Evolutionary conservation across 2,888 invertebrate genomes (phyloP).

Genomic region (Alloscopus bannaensis): DNA sequence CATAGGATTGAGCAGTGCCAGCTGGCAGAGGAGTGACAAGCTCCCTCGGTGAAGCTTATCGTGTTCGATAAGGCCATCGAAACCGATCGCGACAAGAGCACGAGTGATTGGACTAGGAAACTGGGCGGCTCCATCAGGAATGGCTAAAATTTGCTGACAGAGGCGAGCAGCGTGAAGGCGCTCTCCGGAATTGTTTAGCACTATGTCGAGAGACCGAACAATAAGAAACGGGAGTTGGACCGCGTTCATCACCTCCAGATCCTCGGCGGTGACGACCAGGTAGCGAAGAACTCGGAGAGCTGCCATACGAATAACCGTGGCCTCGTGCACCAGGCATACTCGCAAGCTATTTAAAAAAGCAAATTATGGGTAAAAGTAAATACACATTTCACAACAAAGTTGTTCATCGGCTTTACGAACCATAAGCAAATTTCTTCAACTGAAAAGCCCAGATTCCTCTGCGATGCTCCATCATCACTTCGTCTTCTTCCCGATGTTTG

Average conservation of each 20-base stretch:
- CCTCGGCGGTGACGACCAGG: constrained; percentile 85
- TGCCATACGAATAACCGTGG: constrained; percentile 92
- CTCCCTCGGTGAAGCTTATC: constrained; percentile 90
- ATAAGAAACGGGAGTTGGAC: constrained; percentile 90
- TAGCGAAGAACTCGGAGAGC: constrained; percentile 91
- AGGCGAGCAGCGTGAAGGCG: constrained; percentile 93
- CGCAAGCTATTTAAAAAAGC: constrained; percentile 82
- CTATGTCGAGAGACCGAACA: constrained; percentile 91
- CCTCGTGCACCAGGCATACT: constrained; percentile 88
- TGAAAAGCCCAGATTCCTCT: constrained; percentile 75
- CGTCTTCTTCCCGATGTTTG: constrained; percentile 21
- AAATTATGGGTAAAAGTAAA: constrained; percentile 3
- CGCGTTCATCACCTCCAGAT: constrained; percentile 86
- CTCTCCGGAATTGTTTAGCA: constrained; percentile 87
- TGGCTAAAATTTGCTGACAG: constrained; percentile 78
- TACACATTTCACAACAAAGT: not conserved
- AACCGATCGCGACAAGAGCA: constrained; percentile 88
- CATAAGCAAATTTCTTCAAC: constrained; percentile 89
- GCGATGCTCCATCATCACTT: constrained; percentile 22
- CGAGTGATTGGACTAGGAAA: constrained; percentile 87
- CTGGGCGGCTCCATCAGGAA: constrained; percentile 71
- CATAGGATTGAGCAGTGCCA: constrained; percentile 89
- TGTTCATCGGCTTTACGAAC: too few relatives aligned
- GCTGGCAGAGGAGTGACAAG: constrained; percentile 91
- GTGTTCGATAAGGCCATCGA: constrained; percentile 86